phyloP scores from a whole-genome alignment of 2,113 vertebrate genomes.

The Cisticola juncidis region DNA sequence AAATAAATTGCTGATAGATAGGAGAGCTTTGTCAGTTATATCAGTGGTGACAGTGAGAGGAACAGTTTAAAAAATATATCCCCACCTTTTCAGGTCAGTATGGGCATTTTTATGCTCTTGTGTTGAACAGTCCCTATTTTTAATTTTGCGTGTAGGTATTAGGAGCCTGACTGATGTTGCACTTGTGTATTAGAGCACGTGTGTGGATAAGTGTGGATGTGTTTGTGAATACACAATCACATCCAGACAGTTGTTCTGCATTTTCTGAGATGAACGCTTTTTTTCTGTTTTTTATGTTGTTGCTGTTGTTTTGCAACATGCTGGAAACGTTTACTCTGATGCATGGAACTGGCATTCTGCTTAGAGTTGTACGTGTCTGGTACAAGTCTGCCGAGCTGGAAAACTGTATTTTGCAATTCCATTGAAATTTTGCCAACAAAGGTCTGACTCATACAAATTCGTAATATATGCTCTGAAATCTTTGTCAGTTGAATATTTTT shows the following conservation, averaged over 20 bases:
- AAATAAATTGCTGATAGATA: not conserved
- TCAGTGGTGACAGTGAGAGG: not conserved
- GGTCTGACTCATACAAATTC: not conserved
- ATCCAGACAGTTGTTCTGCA: not conserved
- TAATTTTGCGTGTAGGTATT: not conserved
- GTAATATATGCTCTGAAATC: not conserved
- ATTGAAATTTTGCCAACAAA: not conserved
- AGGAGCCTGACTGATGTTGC: not conserved
- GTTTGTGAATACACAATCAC: not conserved
- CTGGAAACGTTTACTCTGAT: not conserved
- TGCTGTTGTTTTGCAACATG: not conserved
- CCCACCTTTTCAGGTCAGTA: not conserved
- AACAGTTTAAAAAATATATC: not conserved
- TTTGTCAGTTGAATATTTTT: not conserved
- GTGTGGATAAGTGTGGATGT: not conserved
- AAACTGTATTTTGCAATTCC: not conserved
- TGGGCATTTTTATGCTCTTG: not conserved
- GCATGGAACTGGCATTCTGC: not conserved
- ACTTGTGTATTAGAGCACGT: accelerated
- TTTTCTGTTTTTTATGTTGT: not conserved
- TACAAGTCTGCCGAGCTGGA: not conserved
- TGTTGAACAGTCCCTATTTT: not conserved
- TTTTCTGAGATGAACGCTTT: not conserved
- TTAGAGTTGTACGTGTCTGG: not conserved
- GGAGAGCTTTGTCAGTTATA: not conserved